phyloP scores from a whole-genome alignment of 2,797 vertebrate genomes.

The Oreochromis grahami region DNA sequence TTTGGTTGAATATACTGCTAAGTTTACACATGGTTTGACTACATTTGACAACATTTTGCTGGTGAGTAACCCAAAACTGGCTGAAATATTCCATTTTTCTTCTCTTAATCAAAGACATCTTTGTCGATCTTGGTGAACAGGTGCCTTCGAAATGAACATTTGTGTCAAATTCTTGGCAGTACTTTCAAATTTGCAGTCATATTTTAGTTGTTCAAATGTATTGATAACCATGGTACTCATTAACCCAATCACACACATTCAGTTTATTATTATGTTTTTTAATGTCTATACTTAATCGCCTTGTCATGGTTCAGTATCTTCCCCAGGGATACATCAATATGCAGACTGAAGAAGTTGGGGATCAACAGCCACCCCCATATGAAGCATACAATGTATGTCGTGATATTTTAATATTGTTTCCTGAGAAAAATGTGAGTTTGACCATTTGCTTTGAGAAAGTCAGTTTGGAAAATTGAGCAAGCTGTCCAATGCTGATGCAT shows the following conservation, averaged over 20 bases:
- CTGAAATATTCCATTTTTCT: background rate
- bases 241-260: background rate
- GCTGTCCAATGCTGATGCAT: background rate
- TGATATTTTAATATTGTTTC: background rate
- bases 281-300: background rate
- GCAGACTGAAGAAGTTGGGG: background rate
- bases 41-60: background rate
- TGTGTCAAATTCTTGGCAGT: background rate
- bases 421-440: background rate
- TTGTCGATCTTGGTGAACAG: background rate
- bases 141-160: background rate
- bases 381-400: background rate
- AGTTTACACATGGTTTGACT: background rate
- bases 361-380: background rate
- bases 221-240: background rate
- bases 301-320: background rate
- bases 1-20: background rate
- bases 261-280: fast-evolving
- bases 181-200: background rate
- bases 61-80: background rate
- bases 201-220: background rate
- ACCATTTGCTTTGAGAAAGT: background rate
- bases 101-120: background rate
- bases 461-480: background rate
- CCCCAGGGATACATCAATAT: background rate